phyloP scores from a whole-genome alignment of 2,888 invertebrate species.

The Meiosimyza decipiens region DNA sequence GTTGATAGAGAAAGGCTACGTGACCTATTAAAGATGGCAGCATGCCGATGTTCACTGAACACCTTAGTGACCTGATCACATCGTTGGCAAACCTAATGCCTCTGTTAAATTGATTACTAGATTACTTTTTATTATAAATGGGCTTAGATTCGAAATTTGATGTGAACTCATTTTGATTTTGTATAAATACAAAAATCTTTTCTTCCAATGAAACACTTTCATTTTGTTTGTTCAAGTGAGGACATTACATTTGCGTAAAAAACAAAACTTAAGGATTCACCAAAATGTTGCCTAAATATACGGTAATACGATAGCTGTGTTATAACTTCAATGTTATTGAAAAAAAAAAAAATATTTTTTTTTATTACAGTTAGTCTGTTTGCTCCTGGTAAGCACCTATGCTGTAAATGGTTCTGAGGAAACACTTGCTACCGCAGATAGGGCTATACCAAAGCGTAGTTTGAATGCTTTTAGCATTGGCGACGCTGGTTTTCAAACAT shows the following conservation, averaged over 20 bases:
- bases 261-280: neutral
- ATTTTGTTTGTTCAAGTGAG: conserved; percentile 35
- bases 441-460: conserved; percentile 55
- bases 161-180: neutral
- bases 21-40: conserved; percentile 23
- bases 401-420: conserved; percentile 33
- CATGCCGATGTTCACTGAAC: neutral
- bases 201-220: conserved; percentile 23
- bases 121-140: neutral
- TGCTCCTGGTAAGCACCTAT: conserved; percentile 38
- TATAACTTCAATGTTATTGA: neutral
- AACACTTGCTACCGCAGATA: conserved; percentile 38
- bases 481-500: conserved; percentile 40
- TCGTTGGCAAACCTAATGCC: neutral
- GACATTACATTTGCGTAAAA: neutral
- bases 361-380: conserved; percentile 26
- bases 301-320: conserved; percentile 1
- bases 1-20: conserved; percentile 31
- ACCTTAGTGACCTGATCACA: neutral
- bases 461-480: conserved; percentile 45
- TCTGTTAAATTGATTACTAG: neutral
- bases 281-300: conserved; percentile 25
- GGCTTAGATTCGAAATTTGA: neutral
- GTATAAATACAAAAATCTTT: conserved; percentile 51
- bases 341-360: conserved; percentile 9